Conservation (phyloP, 2,113 vertebrate species). For the Daboia siamensis region DNA sequence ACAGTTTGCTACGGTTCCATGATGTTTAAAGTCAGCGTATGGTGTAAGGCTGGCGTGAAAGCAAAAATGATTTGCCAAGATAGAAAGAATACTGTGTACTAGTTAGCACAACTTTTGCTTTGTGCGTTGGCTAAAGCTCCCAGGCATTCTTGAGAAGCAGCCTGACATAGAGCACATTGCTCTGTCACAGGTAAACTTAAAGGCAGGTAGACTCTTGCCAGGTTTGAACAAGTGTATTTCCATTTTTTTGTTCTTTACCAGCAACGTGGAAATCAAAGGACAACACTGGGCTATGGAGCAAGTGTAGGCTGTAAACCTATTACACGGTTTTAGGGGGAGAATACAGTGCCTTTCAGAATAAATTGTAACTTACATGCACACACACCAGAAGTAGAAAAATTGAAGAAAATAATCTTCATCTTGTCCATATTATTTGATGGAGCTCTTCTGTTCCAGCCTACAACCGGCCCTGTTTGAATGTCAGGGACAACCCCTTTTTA, state of each 20-base stretch:
- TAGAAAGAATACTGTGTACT: neutral
- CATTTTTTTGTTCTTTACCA: neutral
- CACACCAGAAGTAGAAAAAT: neutral
- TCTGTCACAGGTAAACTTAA: neutral
- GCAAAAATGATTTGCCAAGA: neutral
- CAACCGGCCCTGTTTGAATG: too few relatives aligned
- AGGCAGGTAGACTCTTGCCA: neutral
- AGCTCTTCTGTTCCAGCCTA: neutral
- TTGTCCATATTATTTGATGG: neutral
- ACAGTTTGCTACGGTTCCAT: neutral
- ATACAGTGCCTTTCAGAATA: neutral
- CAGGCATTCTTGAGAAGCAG: neutral
- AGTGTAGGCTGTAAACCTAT: neutral
- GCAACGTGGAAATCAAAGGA: neutral
- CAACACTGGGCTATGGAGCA: neutral
- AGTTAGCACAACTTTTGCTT: neutral
- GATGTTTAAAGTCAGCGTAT: neutral
- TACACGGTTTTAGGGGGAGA: neutral
- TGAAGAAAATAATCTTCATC: neutral
- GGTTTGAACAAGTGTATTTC: neutral
- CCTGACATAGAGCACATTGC: neutral
- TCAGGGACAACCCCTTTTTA: too few relatives aligned
- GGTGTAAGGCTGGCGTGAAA: neutral
- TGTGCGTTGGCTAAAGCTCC: neutral
- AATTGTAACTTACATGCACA: too few relatives aligned